Base-by-base conservation (phyloP, 64 coral and sea anemone species). In the Stichodactyla mertensii region DNA sequence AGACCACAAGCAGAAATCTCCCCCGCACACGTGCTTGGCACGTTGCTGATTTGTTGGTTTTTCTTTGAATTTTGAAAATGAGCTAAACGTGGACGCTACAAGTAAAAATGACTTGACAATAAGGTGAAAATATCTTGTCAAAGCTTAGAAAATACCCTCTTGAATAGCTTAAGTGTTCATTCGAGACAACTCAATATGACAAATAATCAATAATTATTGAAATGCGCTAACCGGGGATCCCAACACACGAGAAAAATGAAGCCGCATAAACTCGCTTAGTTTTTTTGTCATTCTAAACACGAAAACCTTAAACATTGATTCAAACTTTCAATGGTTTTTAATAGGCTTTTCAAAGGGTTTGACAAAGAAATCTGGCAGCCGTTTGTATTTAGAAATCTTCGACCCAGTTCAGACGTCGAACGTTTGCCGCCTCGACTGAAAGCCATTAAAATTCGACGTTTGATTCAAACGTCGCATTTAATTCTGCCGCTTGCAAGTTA, bases 41-140 rank as follows among this genome's bases (percentile, higher is more conserved):
- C 78, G 78, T 81, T 81, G 78, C 19, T 81, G 78, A 81, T 81
- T 81, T 53, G 78, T 81, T 74, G 69, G 69, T 74, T 74, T 74
- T 74, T 81, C 78, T 53, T 81, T 81, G 51, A 81, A 81, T 9
- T 81, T 81, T 55, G 78, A 81, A 81, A 74, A 74, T 74, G 69
- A 74, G 69, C 53, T 81, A 81, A 81, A 81, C 78, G 78, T 81
- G 78, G 36, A 81, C 78, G 78, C 78, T 52, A 20, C 51, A 51
- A 81, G 78, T 81, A 20, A 52, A 81, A 81, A 81, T 81, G 16
- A 81, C 36, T 52, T 81, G 78, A 81, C 78, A 81, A 81, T 81
- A 81, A 52, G 24, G 69, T 27, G 69, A 81, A 81, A 53, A 52
- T 81, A 54, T 81, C 78, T 81, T 81, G 78, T 81, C 78, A 81